Evolutionary conservation across 2,113 vertebrate species (phyloP), one percentile per base, ranked within the genome.

Genomic region (Hydropotes inermis): DNA sequence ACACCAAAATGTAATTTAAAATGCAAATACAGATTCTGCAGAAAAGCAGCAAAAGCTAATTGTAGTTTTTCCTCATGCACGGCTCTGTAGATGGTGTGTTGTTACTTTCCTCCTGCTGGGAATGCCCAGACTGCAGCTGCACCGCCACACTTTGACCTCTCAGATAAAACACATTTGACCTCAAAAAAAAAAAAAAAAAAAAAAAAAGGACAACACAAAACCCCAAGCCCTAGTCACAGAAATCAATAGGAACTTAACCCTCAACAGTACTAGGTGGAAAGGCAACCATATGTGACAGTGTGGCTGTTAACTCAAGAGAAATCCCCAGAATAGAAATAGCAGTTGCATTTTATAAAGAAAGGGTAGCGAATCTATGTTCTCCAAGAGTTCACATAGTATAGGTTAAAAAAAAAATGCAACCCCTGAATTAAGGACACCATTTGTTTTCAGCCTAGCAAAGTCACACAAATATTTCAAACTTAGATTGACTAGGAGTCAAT

Each of bases 21-120:
- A 99, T 99, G 98, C 98, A 99, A 98, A 99, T 99, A 96, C 84
- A 98, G 92, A 98, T 97, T 95, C 43, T 12, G 95, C 0, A 1
- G 91, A 91, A 97, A 97, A 97, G 91, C 86, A 39, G 87, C 83
- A 84, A 95, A 14, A 57, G 67, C 94, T 98, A 98, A 98, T 98
- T 98, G 98, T 25, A 0, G 28, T 45, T 55, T 86, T 97, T 57
- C 96, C 97, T 98, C 67, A 85, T 96, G 91, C 55, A 85, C 45
- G 0, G 21, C 0, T 57, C 92, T 74, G 64, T 86, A 96, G 97
- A 97, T 58, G 78, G 89, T 76, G 76, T 52, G 76, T 13, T 81
- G 92, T 89, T 93, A 39, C 95, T 92, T 98, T 90, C 82, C 57
- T 98, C 90, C 97, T 96, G 82, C 16, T 7, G 93, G 98, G 97